phyloP scores from a whole-genome alignment of 1,140 invertebrate species.

The Hycleus cichorii region DNA sequence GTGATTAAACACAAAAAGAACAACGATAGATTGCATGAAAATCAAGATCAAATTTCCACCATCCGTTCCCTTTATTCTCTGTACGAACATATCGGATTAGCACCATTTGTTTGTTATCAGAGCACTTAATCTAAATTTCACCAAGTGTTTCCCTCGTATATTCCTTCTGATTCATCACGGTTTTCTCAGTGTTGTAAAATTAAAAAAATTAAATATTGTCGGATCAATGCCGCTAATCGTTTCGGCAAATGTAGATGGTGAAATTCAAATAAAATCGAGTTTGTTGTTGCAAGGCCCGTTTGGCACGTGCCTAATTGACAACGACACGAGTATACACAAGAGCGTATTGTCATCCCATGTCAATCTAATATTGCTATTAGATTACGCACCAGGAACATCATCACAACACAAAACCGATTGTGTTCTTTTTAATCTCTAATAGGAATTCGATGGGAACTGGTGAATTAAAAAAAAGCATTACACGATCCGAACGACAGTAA shows the following conservation, averaged over 20 bases:
- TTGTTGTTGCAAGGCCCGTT: slow-evolving; percentile 9
- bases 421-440: slow-evolving; percentile 10
- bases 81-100: slow-evolving; percentile 22
- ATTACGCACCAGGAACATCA: slow-evolving; percentile 30
- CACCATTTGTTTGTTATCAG: slow-evolving; percentile 23
- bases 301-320: slow-evolving; percentile 37
- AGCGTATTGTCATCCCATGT: slow-evolving; percentile 36
- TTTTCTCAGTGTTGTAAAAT: neutral
- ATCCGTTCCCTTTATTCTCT: slow-evolving; percentile 12
- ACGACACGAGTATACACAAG: slow-evolving; percentile 37
- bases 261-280: neutral
- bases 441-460: slow-evolving; percentile 11
- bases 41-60: slow-evolving; percentile 25
- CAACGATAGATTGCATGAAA: neutral
- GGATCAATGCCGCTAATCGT: too few relatives aligned
- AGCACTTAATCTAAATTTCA: slow-evolving; percentile 26
- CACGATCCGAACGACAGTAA: neutral
- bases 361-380: slow-evolving; percentile 38
- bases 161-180: neutral
- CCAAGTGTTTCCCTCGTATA: neutral
- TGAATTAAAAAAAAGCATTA: slow-evolving; percentile 21
- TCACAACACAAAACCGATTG: slow-evolving; percentile 24
- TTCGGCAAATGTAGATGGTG: too few relatives aligned
- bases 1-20: too few relatives aligned
- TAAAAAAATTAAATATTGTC: neutral